Conservation (phyloP, 2,888 invertebrate species). For the Catocala fraxini region DNA sequence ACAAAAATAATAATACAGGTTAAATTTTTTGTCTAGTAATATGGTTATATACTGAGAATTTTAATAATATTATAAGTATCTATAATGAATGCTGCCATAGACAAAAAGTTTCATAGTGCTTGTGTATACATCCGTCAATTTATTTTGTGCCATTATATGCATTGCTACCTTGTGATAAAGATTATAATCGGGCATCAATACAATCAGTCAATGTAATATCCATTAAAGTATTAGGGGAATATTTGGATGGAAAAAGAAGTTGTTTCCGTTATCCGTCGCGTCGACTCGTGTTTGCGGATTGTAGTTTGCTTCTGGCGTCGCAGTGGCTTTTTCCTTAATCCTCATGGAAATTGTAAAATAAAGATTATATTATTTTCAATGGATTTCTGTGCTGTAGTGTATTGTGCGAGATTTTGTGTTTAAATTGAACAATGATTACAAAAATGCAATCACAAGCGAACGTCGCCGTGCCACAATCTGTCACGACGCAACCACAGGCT, state of each 20-base stretch:
- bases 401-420: slow-evolving; percentile 46
- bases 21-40: too few relatives aligned
- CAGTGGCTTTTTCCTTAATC: slow-evolving; percentile 16
- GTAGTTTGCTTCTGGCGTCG: slow-evolving; percentile 26
- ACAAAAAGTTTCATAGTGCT: slow-evolving; percentile 13
- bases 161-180: slow-evolving; percentile 15
- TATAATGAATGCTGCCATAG: slow-evolving; percentile 23
- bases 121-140: slow-evolving; percentile 25
- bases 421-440: slow-evolving; percentile 76
- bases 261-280: slow-evolving; percentile 59
- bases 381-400: slow-evolving; percentile 43
- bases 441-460: slow-evolving; percentile 86
- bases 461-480: slow-evolving; percentile 84
- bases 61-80: too few relatives aligned
- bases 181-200: slow-evolving; percentile 30
- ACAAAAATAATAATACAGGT: too few relatives aligned
- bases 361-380: slow-evolving; percentile 35
- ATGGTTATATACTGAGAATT: too few relatives aligned
- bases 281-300: slow-evolving; percentile 9
- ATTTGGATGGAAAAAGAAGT: slow-evolving; percentile 35
- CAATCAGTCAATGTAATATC: slow-evolving; percentile 43
- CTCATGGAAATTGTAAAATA: slow-evolving; percentile 46
- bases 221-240: slow-evolving; percentile 28
- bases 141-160: slow-evolving; percentile 36
- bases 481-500: slow-evolving; percentile 81